phyloP scores from a whole-genome alignment of 2,113 vertebrate species.

The Rhea pennata region DNA sequence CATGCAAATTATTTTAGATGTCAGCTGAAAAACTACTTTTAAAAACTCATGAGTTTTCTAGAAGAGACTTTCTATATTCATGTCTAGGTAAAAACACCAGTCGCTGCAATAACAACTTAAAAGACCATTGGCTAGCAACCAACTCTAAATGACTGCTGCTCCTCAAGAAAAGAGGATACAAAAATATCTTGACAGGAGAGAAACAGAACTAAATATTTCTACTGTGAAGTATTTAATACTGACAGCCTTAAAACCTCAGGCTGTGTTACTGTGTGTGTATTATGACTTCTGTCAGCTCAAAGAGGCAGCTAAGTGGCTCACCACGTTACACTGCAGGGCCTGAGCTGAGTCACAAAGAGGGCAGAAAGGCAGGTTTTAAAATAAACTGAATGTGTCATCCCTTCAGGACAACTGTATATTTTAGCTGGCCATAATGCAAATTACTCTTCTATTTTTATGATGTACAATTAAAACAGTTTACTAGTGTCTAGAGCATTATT shows the following conservation, averaged over 20 bases:
- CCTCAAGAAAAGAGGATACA: neutral
- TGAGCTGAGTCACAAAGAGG: neutral
- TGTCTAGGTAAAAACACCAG: neutral
- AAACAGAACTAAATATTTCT: neutral
- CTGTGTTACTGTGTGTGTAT: neutral
- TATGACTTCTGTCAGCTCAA: neutral
- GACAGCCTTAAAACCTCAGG: neutral
- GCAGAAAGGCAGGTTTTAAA: neutral
- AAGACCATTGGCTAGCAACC: neutral
- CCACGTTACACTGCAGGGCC: neutral
- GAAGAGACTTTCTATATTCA: neutral
- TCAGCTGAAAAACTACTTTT: neutral
- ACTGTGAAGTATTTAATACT: neutral
- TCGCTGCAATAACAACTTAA: neutral
- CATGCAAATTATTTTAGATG: accelerated
- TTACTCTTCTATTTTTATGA: neutral
- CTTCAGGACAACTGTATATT: neutral
- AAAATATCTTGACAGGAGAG: neutral
- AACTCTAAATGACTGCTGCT: neutral
- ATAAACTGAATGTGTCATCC: neutral
- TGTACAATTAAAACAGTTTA: neutral
- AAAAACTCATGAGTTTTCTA: neutral
- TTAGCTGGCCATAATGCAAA: neutral
- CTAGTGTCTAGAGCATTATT: neutral
- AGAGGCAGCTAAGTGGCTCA: neutral